Percentiles rank a stretch among this genome's conserved stretches.
Evolutionary conservation across 2,113 vertebrate genomes (phyloP).

Genomic region (Cygnus buccinator): DNA sequence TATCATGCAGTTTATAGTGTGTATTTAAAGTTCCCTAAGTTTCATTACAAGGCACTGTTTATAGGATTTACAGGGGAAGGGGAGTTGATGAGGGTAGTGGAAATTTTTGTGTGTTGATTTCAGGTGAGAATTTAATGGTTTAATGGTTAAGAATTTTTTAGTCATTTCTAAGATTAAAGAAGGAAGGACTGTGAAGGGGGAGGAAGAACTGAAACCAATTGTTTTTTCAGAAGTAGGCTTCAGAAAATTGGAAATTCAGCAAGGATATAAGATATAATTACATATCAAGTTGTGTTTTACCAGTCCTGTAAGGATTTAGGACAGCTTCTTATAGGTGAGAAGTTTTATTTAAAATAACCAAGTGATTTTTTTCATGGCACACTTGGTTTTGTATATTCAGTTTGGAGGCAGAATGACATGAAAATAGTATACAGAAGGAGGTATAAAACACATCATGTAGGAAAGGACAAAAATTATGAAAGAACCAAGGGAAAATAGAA

Average conservation of each 20-base stretch:
- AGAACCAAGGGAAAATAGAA: neutral
- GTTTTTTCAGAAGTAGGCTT: neutral
- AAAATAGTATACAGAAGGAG: neutral
- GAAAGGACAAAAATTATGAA: neutral
- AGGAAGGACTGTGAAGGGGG: neutral
- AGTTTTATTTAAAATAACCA: neutral
- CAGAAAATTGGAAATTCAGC: neutral
- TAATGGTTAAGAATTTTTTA: neutral
- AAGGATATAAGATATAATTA: neutral
- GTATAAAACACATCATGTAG: too few relatives aligned
- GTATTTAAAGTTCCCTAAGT: neutral
- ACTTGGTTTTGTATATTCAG: neutral
- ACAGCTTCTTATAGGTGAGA: neutral
- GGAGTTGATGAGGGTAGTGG: neutral
- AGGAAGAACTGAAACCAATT: neutral
- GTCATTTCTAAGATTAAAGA: neutral
- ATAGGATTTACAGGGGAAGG: neutral
- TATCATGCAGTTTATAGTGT: neutral
- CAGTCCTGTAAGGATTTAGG: neutral
- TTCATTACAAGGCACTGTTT: neutral
- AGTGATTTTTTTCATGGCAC: neutral
- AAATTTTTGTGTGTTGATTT: neutral
- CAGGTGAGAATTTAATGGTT: neutral
- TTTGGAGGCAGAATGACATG: neutral
- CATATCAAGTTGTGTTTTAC: neutral